A percentile compares a stretch with the other conserved stretches of the same genome.
Conservation (phyloP, 53 echinoderm and acorn worm genomes). For the Mesocentrotus franciscanus region DNA sequence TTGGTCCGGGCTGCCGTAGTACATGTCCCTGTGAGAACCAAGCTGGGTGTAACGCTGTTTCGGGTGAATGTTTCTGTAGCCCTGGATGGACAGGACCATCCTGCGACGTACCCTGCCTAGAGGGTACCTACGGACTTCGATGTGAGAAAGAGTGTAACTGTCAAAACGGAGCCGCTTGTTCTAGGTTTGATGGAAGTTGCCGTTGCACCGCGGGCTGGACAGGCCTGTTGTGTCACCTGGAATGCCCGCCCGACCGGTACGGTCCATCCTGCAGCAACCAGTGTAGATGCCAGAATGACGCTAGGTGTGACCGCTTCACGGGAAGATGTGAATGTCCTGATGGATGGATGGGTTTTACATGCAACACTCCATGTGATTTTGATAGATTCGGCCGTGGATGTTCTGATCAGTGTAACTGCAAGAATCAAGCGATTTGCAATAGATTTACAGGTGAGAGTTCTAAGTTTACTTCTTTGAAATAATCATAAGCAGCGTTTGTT, state of each 20-base stretch:
- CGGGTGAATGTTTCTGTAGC: constrained; percentile 71
- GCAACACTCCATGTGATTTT: constrained; percentile 60
- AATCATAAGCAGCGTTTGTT: not conserved
- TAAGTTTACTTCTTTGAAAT: not conserved
- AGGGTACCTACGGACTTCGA: constrained; percentile 71
- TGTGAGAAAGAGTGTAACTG: constrained; percentile 79
- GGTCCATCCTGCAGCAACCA: constrained; percentile 75
- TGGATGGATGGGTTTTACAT: constrained; percentile 75
- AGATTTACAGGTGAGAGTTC: constrained; percentile 50
- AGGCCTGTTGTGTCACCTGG: constrained; percentile 69
- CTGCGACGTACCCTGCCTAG: constrained; percentile 70
- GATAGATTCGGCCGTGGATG: constrained; percentile 75
- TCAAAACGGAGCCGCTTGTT: constrained; percentile 74
- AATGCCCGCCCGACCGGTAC: constrained; percentile 75
- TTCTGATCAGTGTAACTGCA: constrained; percentile 55
- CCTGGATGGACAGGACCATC: constrained; percentile 75
- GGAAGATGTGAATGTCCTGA: constrained; percentile 72
- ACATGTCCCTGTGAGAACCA: constrained; percentile 81
- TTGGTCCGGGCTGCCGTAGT: constrained; percentile 75
- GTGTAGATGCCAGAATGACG: constrained; percentile 76
- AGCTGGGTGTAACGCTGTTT: constrained; percentile 79
- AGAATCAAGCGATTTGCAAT: constrained; percentile 49
- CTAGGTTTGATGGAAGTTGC: constrained; percentile 73
- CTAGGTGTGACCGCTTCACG: constrained; percentile 64
- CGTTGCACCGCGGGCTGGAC: constrained; percentile 83